Evolutionary conservation across 2,113 vertebrate genomes (phyloP), one percentile per base, ranked within the genome.

Genomic region (Carassius carassius): DNA sequence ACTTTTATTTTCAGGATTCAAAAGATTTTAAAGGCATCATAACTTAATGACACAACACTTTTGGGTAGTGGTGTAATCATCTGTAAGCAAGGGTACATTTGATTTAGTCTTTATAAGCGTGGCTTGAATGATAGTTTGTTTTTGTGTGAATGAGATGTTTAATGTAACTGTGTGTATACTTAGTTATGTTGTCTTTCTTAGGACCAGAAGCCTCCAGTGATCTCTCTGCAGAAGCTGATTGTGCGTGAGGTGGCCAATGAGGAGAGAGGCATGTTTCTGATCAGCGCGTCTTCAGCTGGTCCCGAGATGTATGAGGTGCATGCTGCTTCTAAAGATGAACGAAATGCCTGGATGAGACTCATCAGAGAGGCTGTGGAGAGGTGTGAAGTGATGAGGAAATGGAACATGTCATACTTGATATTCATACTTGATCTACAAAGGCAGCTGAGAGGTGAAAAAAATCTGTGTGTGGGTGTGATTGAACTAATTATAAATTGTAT

Each of bases 301-400:
- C 98, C 98, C 0, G 98, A 99, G 88, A 99, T 99, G 97, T 99
- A 99, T 70, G 98, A 99, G 88, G 94, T 99, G 81, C 97, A 99
- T 83, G 95, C 96, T 2, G 93, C 78, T 21, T 96, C 97, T 87
- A 99, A 95, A 93, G 97, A 99, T 29, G 97, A 98, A 10, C 93
- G 98, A 1, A 98, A 97, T 88, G 92, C 90, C 81, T 99, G 98
- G 98, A 99, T 99, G 97, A 96, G 95, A 87, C 93, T 94, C 63
- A 97, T 99, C 86, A 95, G 97, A 86, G 95, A 97, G 86, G 97
- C 98, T 0, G 98, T 97, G 0, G 96, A 98, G 92, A 98, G 96
- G 98, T 99, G 90, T 14, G 76, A 70, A 44, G 5, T 49, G 44
- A 44, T 49, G n/a, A 47, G 5, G 44, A 37, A 65, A 11, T 32